These are phyloP conservation scores for Drosophila paulistorum DNA, from an alignment of 1,140 invertebrate species.

Conservation along the genomic window DNA sequence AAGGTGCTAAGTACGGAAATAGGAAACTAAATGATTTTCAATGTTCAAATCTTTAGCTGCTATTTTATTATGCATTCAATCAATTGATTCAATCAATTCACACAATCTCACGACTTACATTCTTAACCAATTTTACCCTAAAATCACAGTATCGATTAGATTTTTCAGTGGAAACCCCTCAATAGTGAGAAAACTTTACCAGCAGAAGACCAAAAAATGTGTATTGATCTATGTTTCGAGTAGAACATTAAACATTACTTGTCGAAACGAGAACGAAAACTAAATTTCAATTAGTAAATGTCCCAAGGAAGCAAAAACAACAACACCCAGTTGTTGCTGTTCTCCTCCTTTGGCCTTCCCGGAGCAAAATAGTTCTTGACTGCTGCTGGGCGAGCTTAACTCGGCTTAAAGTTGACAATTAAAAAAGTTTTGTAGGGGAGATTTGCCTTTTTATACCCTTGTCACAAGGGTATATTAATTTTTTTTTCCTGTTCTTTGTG, in stretches of 20 bases:
- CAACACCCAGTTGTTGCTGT: constrained; percentile 2
- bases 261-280: constrained; percentile 27
- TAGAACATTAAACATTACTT: background rate
- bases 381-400: constrained; percentile 28
- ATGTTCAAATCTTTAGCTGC: too few species aligned
- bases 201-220: background rate
- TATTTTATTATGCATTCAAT: too few species aligned
- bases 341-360: background rate
- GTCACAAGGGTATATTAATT: constrained; percentile 22
- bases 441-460: constrained; percentile 36
- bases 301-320: constrained; percentile 22
- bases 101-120: background rate
- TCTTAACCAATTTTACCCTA: background rate
- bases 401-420: constrained; percentile 78
- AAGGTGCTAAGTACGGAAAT: background rate
- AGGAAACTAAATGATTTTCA: too few species aligned
- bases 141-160: background rate
- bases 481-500: constrained; percentile 12
- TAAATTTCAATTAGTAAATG: constrained; percentile 70
- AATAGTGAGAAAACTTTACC: constrained; percentile 10
- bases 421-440: constrained; percentile 61
- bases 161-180: background rate
- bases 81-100: background rate
- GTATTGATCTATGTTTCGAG: background rate
- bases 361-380: background rate